These are phyloP conservation scores for Myoxocephalus aenaeus DNA, from an alignment of 2,797 vertebrate genomes.

Conservation along the genomic window DNA sequence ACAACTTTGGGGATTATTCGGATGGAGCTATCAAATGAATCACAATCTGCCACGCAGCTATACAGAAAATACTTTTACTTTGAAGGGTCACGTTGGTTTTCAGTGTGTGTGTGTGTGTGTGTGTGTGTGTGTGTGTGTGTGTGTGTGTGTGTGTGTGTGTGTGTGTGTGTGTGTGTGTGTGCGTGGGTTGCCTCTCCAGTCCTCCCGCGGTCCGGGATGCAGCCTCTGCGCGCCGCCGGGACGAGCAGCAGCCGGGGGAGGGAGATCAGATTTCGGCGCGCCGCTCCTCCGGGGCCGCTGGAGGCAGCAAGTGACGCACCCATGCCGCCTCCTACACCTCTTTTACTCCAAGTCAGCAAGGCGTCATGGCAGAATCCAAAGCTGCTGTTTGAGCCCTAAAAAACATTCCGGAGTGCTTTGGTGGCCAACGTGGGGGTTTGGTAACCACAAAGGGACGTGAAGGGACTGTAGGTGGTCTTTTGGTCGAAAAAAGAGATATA, in stretches of 20 bases:
- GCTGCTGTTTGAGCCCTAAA: neutral
- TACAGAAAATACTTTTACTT: constrained; percentile 52
- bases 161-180: too few species aligned
- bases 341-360: constrained; percentile 11
- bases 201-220: constrained; percentile 34
- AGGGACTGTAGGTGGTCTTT: neutral
- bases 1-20: neutral
- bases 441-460: neutral
- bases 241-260: constrained; percentile 58
- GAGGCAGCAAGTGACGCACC: constrained; percentile 57
- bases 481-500: neutral
- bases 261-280: constrained; percentile 65
- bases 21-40: constrained; percentile 2
- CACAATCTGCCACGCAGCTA: neutral
- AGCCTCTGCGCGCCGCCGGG: constrained; percentile 40
- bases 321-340: constrained; percentile 62
- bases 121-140: too few species aligned
- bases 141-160: too few species aligned
- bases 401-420: neutral
- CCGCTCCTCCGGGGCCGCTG: constrained; percentile 71
- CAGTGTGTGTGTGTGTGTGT: neutral
- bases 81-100: constrained; percentile 41
- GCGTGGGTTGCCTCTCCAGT: constrained; percentile 9
- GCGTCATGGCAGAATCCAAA: constrained; percentile 10
- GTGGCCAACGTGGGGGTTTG: neutral